Base-by-base conservation (phyloP, 2,797 vertebrate species). In the Pygocentrus nattereri region DNA sequence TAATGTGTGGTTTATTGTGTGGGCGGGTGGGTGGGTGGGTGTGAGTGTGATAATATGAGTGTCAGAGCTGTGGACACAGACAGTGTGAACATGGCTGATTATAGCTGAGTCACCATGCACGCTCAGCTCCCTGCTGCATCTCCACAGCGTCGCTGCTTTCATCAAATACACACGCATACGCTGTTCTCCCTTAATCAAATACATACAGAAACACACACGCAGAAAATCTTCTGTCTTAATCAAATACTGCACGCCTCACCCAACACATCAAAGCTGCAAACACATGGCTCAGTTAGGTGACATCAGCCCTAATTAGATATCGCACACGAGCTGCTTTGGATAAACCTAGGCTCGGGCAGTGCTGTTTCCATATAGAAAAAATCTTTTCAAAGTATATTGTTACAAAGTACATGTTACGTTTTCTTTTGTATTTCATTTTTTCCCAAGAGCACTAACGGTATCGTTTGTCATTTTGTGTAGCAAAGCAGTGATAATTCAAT, bases 41-140 rank as follows among this genome's bases (percentile, higher is more conserved):
- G 75, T 67, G 61, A 65, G 81, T 58, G 75, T 78, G 69, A 67
- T 76, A 76, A 78, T 49, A 44, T 49, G 75, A 82, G 75, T 72
- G 62, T 68, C 64, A 67, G 68, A 82, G 38, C 80, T 72, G 80
- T 72, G 69, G 69, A 71, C 75, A 78, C 81, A 82, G 80, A 62
- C 80, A 54, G 73, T 78, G 75, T 78, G 81, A 82, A 82, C 69
- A 49, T 58, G 81, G 69, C 61, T 67, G 74, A 72, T 82, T 70
- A 65, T 69, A 64, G 74, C 71, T 78, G 76, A 78, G 75, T 82
- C 50, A 72, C 47, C 69, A 30, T 27, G 50, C 50, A 64, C 13
- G 8, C 50, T 78, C 69, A 12, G 59, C 31, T 19, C 38, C 64
- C 64, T 70, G 30, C 52, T 71, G 74, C 44, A 76, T 70, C 31